These are phyloP conservation scores for Ethmia dodecea DNA, from an alignment of 2,888 invertebrate genomes.

Conservation along the genomic window DNA sequence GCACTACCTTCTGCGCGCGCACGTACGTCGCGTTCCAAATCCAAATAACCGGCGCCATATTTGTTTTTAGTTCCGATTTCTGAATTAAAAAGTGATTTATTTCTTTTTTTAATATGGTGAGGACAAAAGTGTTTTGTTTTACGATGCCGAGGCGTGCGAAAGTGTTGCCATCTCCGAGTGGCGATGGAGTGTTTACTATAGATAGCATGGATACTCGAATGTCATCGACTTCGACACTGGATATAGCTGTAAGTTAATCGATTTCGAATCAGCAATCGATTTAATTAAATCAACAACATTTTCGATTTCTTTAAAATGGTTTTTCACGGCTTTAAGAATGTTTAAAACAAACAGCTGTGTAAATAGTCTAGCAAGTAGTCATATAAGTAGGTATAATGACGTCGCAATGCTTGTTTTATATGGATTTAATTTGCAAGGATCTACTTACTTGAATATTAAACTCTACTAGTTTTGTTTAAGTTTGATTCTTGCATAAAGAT, in stretches of 20 bases:
- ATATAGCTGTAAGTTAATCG: slow-evolving; percentile 53
- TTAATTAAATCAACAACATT: no score
- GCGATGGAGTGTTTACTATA: slow-evolving; percentile 49
- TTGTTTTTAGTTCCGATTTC: slow-evolving; percentile 15
- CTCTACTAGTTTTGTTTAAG: no score
- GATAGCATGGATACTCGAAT: slow-evolving; percentile 49
- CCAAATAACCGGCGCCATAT: slow-evolving; percentile 13
- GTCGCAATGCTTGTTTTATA: no score
- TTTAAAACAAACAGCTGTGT: no score
- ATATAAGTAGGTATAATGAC: no score
- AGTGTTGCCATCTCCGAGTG: slow-evolving; percentile 44
- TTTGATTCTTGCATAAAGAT: no score
- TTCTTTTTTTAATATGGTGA: slow-evolving; percentile 39
- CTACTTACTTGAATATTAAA: no score
- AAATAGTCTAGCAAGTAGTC: no score
- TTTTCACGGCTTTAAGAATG: no score
- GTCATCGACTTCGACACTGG: slow-evolving; percentile 60
- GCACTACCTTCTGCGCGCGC: slow-evolving; percentile 48
- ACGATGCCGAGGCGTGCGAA: slow-evolving; percentile 53
- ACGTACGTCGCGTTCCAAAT: slow-evolving; percentile 31
- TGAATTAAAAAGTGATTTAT: slow-evolving; percentile 20
- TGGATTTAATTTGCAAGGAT: no score
- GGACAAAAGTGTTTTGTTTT: slow-evolving; percentile 58
- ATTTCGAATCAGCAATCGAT: slow-evolving; percentile 6
- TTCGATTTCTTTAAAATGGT: no score